phyloP scores from a whole-genome alignment of 1,140 invertebrate genomes.

The Philaenus spumarius region DNA sequence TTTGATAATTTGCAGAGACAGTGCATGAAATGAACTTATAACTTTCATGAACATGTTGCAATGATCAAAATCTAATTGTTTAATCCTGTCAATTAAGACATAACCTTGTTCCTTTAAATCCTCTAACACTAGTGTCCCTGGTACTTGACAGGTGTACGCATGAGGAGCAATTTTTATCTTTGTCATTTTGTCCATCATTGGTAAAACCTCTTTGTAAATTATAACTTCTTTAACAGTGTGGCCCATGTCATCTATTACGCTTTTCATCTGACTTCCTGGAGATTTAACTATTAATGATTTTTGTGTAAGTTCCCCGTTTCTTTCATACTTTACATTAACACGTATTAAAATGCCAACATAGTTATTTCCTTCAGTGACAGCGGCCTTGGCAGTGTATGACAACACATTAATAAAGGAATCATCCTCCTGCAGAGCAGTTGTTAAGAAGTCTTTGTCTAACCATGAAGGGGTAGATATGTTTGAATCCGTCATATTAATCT shows the following conservation, averaged over 20 bases:
- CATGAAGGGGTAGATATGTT: not conserved
- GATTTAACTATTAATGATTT: constrained; percentile 42
- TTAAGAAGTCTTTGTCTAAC: not conserved
- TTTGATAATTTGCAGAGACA: constrained; percentile 47
- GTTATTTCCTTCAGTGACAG: constrained; percentile 45
- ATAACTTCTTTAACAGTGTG: constrained; percentile 40
- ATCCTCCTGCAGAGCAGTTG: not conserved
- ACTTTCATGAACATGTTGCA: constrained; percentile 42
- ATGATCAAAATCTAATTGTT: constrained; percentile 12
- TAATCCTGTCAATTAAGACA: constrained; percentile 1
- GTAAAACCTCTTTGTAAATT: constrained; percentile 34
- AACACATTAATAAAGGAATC: not conserved
- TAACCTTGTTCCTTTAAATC: constrained; percentile 17
- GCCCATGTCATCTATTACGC: constrained; percentile 37
- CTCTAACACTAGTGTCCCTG: constrained; percentile 10
- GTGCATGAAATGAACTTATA: constrained; percentile 49
- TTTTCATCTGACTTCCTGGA: constrained; percentile 34
- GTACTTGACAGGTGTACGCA: constrained; percentile 35
- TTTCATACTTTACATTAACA: constrained; percentile 35
- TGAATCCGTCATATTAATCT: no score
- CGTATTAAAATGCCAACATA: constrained; percentile 50
- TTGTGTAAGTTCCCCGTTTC: constrained; percentile 22
- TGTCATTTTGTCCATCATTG: constrained; percentile 36
- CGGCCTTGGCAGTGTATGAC: not conserved
- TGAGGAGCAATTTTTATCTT: constrained; percentile 32